Conservation (phyloP, 2,113 vertebrate species). For the Engraulis encrasicolus region DNA sequence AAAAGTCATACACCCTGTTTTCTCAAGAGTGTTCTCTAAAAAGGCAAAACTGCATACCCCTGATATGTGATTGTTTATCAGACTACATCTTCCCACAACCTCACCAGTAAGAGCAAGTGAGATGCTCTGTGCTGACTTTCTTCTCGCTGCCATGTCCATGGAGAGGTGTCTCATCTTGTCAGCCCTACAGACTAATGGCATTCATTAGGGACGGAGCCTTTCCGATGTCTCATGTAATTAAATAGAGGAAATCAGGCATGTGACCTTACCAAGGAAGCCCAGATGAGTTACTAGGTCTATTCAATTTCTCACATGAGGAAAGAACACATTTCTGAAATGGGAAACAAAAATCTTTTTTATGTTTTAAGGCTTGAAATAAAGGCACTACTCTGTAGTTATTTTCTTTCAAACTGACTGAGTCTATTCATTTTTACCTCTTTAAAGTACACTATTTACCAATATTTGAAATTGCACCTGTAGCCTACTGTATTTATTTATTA, state of each 20-base stretch:
- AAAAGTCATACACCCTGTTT: too few relatives aligned
- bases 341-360: conserved; percentile 35
- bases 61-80: neutral
- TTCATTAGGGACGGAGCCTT: conserved; percentile 55
- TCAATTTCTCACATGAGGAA: conserved; percentile 25
- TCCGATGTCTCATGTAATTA: conserved; percentile 56
- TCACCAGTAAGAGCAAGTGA: neutral
- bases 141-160: conserved; percentile 44
- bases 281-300: conserved; percentile 15
- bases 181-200: conserved; percentile 57
- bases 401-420: too few relatives aligned
- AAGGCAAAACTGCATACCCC: neutral
- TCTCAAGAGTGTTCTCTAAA: too few relatives aligned
- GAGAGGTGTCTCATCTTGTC: conserved; percentile 50
- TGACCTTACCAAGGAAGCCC: conserved; percentile 27
- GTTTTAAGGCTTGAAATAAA: neutral
- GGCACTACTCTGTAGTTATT: too few relatives aligned
- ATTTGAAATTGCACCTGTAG: too few relatives aligned
- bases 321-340: conserved; percentile 25
- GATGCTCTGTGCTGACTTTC: neutral
- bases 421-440: too few relatives aligned
- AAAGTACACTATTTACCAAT: too few relatives aligned
- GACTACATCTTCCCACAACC: neutral
- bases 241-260: conserved; percentile 60
- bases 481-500: too few relatives aligned